A percentile compares a stretch with the other conserved stretches of the same genome.
Conservation (phyloP, 53 echinoderm and acorn worm species). For the Apostichopus leukothele region DNA sequence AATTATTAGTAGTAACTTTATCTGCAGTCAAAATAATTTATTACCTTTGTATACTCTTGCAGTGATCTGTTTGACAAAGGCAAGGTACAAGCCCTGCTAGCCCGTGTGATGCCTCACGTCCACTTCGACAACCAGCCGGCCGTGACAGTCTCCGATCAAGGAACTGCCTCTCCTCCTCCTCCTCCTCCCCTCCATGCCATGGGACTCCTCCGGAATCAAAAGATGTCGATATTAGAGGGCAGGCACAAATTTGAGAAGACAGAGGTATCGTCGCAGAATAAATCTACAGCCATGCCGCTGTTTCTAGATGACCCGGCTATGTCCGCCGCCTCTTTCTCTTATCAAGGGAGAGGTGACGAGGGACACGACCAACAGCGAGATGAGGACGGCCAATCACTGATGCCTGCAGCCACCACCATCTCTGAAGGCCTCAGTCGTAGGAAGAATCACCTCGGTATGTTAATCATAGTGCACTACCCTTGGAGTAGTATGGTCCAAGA, state of each 20-base stretch:
- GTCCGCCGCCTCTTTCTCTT: conserved; percentile 63
- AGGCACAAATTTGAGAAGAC: conserved; percentile 48
- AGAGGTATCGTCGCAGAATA: background rate
- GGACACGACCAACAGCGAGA: conserved; percentile 46
- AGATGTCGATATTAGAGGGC: conserved; percentile 66
- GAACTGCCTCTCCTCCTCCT: conserved; percentile 13
- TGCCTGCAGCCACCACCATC: conserved; percentile 37
- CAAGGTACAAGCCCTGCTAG: conserved; percentile 75
- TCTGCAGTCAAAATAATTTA: no score
- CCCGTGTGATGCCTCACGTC: conserved; percentile 79
- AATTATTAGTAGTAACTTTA: no score
- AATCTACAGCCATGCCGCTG: conserved; percentile 53
- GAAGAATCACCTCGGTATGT: conserved; percentile 7
- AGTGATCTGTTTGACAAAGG: conserved; percentile 86
- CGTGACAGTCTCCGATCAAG: conserved; percentile 35
- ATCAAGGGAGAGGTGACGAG: conserved; percentile 44
- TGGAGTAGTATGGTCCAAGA: no score
- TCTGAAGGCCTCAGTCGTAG: conserved; percentile 51
- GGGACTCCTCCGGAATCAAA: conserved; percentile 86
- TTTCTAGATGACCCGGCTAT: conserved; percentile 73
- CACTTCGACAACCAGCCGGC: conserved; percentile 53
- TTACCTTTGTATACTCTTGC: background rate
- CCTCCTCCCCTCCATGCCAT: conserved; percentile 73
- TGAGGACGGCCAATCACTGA: conserved; percentile 29
- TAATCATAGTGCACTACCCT: no score